Evolutionary conservation across 2,797 vertebrate species (phyloP).

Genomic region (Onychomys arenicola): DNA sequence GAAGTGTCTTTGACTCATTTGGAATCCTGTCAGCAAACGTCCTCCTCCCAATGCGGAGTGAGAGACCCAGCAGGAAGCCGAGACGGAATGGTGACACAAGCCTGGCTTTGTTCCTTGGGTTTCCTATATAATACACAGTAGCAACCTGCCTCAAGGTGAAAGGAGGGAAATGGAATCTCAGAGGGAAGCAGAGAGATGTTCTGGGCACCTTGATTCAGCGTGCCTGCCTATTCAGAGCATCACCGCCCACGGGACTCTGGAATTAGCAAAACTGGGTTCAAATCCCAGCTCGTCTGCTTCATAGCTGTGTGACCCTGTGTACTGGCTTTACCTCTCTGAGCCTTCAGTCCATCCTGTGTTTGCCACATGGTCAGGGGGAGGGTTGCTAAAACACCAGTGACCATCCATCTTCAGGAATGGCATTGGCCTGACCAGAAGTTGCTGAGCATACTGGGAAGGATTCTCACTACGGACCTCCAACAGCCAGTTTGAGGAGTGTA

Average conservation of each 20-base stretch:
- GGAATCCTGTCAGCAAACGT: background rate
- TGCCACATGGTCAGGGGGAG: background rate
- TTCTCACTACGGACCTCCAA: background rate
- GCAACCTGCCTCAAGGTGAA: background rate
- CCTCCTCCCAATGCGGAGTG: background rate
- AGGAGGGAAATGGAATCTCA: background rate
- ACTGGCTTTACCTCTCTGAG: background rate
- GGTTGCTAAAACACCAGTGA: background rate
- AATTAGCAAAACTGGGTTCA: background rate
- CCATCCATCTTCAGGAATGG: background rate
- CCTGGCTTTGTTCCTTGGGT: background rate
- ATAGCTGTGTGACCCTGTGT: background rate
- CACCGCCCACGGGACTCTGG: accelerated
- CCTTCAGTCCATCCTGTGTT: background rate
- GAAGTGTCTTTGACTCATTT: constrained; percentile 22
- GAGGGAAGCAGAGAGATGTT: background rate
- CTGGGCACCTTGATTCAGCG: background rate
- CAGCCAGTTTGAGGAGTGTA: background rate
- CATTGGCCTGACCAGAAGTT: no score
- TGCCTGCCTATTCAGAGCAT: no score
- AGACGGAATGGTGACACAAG: background rate
- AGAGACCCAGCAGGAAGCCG: background rate
- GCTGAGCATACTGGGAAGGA: background rate
- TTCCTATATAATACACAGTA: constrained; percentile 4
- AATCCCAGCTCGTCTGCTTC: background rate